These are phyloP conservation scores for Buteo buteo DNA, from an alignment of 2,113 vertebrate species.

Conservation along the genomic window DNA sequence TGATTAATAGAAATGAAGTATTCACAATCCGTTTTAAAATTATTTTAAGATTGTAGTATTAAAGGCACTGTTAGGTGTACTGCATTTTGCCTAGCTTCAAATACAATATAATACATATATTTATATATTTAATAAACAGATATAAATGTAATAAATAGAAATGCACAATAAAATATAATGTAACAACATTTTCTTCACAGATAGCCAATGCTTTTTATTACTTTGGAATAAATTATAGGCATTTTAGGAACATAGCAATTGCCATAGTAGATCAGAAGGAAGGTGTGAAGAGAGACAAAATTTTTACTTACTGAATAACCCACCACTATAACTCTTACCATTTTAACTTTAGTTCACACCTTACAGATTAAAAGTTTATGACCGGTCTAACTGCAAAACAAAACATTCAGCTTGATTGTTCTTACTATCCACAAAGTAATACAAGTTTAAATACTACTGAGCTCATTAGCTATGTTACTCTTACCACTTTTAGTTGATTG, in stretches of 20 bases:
- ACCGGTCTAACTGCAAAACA: neutral
- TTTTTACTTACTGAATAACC: neutral
- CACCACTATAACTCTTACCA: neutral
- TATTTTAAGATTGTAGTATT: neutral
- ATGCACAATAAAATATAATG: neutral
- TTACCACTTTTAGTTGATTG: neutral
- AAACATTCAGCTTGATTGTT: neutral
- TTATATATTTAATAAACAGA: neutral
- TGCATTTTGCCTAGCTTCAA: neutral
- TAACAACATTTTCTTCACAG: neutral
- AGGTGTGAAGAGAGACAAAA: neutral
- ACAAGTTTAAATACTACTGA: neutral
- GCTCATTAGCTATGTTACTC: neutral
- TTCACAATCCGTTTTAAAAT: neutral
- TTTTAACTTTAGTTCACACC: neutral
- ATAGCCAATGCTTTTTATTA: neutral
- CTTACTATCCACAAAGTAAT: neutral
- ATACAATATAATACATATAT: neutral
- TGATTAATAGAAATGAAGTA: neutral
- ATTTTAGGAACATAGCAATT: neutral
- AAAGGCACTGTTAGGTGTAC: neutral
- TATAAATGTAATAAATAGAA: neutral
- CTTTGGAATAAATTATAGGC: neutral
- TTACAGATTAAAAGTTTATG: neutral
- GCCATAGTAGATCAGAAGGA: neutral